Evolutionary conservation across 35 echinoderm and acorn worm genomes (phyloP).

Genomic region (Strongylocentrotus purpuratus): DNA sequence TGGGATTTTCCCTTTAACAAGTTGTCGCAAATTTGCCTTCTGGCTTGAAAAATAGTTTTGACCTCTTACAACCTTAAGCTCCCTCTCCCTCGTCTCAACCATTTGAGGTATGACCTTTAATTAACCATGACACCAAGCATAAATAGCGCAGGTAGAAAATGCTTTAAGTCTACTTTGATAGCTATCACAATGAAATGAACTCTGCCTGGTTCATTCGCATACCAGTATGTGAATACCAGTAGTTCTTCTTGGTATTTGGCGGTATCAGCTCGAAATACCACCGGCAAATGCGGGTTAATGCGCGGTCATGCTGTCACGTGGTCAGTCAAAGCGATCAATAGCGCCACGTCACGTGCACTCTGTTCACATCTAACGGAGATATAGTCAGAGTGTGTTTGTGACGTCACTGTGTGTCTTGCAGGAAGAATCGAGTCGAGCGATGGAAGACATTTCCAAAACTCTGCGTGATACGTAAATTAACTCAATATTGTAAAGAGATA

Average conservation of each 20-base stretch:
- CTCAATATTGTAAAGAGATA: too few species aligned
- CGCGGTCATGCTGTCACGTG: not conserved
- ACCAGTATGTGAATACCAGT: not conserved
- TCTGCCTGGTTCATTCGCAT: not conserved
- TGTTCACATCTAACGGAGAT: not conserved
- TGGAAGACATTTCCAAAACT: too few species aligned
- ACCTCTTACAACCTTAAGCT: not conserved
- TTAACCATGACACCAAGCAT: not conserved
- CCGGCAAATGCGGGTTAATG: not conserved
- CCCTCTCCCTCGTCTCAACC: not conserved
- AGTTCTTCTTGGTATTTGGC: not conserved
- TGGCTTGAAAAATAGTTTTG: not conserved
- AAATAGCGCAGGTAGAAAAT: not conserved
- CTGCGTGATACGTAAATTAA: too few species aligned
- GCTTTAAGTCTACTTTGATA: not conserved
- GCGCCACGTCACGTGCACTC: not conserved
- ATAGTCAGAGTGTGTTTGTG: not conserved
- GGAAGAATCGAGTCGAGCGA: too few species aligned
- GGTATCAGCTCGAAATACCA: not conserved
- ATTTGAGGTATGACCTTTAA: not conserved
- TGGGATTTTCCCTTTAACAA: too few species aligned
- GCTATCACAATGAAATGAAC: not conserved
- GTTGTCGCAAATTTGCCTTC: not conserved
- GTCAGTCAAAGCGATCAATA: not conserved
- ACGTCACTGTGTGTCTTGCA: not conserved